A percentile compares a stretch with the other conserved stretches of the same genome.
phyloP scores from a whole-genome alignment of 2,113 vertebrate species.

The Empidonax alnorum region DNA sequence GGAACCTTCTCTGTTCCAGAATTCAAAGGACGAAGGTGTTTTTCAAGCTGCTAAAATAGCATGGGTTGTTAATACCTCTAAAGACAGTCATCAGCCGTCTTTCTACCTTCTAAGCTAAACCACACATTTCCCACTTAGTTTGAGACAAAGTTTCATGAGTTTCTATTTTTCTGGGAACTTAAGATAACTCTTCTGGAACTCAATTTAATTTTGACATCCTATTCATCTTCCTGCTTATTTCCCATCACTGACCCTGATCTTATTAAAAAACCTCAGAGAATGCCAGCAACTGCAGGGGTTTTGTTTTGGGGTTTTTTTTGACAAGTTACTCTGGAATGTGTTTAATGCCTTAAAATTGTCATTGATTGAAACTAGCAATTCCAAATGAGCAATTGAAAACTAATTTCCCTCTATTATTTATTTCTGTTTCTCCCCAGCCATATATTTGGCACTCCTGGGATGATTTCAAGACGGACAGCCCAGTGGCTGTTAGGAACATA shows the following conservation, averaged over 20 bases:
- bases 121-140: neutral
- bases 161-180: constrained; percentile 57
- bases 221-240: constrained; percentile 79
- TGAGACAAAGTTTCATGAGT: constrained; percentile 54
- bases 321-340: constrained; percentile 66
- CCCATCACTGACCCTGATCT: constrained; percentile 74
- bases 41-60: constrained; percentile 56
- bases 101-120: constrained; percentile 2
- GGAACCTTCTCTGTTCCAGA: constrained; percentile 44
- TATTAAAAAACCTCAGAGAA: constrained; percentile 73
- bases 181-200: constrained; percentile 72
- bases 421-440: constrained; percentile 33
- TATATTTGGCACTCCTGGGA: constrained; percentile 26
- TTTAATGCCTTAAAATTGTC: constrained; percentile 78
- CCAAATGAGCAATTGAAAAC: constrained; percentile 73
- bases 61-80: constrained; percentile 27
- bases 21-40: constrained; percentile 48
- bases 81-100: neutral
- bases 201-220: constrained; percentile 79
- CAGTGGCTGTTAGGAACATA: neutral
- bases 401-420: constrained; percentile 53
- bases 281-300: constrained; percentile 50
- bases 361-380: constrained; percentile 79
- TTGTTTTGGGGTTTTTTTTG: neutral
- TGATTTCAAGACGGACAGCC: neutral